Evolutionary conservation across 30 jellyfish, hydroid and myxozoan genomes (phyloP), one percentile per base, ranked within the genome.

Genomic region (Chironex yamaguchii): DNA sequence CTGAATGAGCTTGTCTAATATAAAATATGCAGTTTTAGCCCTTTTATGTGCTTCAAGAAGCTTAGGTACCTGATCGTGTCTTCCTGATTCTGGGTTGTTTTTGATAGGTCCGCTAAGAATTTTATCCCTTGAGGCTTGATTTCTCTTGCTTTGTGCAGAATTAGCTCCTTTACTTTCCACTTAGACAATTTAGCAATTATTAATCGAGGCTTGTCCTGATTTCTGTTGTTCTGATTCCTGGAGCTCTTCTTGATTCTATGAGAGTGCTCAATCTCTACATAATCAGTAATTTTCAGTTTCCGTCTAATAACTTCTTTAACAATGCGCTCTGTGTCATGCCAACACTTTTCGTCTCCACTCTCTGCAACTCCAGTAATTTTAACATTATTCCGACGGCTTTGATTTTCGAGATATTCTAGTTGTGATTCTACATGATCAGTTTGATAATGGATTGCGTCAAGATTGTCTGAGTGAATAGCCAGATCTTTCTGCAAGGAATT

Each of bases 341-440:
- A 79, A 82, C 72, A 62, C 34, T 31, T 79, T 35, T 79, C 82
- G 62, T 52, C 79, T 54, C 82, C 35, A 34, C 81, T 54, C 42
- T 78, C 90, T 78, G 82, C 81, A 52, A 76, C 88, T 76, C 88
- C 79, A 34, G 63, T 78, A 62, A 78, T 54, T 78, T 62, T 78
- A 49, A 78, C 51, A 78, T 62, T 78, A 27, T 78, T 78, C 24
- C 81, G 90, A 54, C 82, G 32, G 50, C 82, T 62, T 36, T 62
- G 89, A 51, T 49, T 76, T 32, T 54, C 71, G 25, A 79, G 79
- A 50, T 32, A 52, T 79, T 52, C 89, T 34, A 53, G 48, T 24
- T 77, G 70, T 4, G 27, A 2, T 35, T 77, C 81, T 31, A 34
- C 80, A 22, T 33, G 1, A 66, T 52, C 89, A 9, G 80, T 65